Evolutionary conservation across 2,888 invertebrate species (phyloP).

Genomic region (Nephrotoma flavescens): DNA sequence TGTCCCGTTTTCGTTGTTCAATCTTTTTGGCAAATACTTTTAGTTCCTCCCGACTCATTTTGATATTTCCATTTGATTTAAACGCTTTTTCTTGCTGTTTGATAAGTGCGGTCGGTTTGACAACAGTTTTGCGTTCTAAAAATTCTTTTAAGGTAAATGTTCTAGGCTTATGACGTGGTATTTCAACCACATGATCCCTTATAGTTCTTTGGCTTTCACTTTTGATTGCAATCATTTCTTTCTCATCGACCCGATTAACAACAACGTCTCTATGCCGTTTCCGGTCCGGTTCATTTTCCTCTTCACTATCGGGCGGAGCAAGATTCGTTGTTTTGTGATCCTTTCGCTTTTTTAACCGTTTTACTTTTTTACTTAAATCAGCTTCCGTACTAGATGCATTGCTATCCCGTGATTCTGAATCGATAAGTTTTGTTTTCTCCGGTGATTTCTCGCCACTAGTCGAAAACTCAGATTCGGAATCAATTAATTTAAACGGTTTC

Average conservation of each 20-base stretch:
- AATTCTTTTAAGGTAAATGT: conserved; percentile 68
- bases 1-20: not conserved
- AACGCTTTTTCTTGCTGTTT: not conserved
- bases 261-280: conserved; percentile 33
- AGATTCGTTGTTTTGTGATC: not conserved
- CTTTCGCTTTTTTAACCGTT: not conserved
- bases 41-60: conserved; percentile 52
- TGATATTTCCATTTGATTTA: conserved; percentile 29
- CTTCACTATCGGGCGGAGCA: not conserved
- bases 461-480: not conserved
- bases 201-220: conserved; percentile 73
- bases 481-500: not conserved
- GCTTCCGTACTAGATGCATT: not conserved
- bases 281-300: conserved; percentile 21
- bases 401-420: not conserved
- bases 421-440: not conserved
- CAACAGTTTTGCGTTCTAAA: conserved; percentile 28
- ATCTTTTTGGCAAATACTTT: conserved; percentile 42
- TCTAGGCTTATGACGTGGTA: conserved; percentile 80
- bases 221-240: conserved; percentile 59
- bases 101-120: not conserved
- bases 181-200: conserved; percentile 46
- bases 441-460: not conserved
- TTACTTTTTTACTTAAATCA: not conserved
- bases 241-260: conserved; percentile 18